phyloP scores from a whole-genome alignment of 2,113 vertebrate species.

The Halichoeres trimaculatus region DNA sequence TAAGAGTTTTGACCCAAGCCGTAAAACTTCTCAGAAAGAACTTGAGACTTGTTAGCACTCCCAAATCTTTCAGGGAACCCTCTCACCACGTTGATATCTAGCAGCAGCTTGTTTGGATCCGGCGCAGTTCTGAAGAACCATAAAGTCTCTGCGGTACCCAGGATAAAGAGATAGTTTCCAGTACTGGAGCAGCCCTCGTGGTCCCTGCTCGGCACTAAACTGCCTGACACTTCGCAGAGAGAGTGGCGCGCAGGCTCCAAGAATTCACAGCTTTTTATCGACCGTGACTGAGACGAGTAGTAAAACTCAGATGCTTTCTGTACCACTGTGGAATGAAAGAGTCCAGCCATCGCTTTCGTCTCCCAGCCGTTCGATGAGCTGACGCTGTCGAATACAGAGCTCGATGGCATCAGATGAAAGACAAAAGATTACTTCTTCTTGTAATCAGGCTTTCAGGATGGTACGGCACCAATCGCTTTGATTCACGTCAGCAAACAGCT shows the following conservation, averaged over 20 bases:
- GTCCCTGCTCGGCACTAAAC: constrained; percentile 76
- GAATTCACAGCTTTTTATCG: constrained; percentile 77
- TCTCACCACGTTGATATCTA: background rate
- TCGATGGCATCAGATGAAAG: constrained; percentile 33
- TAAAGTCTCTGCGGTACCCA: constrained; percentile 75
- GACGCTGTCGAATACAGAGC: constrained; percentile 45
- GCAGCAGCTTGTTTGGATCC: constrained; percentile 12
- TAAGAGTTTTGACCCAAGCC: background rate
- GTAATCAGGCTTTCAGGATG: too few species aligned
- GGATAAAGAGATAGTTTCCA: constrained; percentile 81
- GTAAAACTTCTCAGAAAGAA: background rate
- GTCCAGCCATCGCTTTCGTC: constrained; percentile 57
- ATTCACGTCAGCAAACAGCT: too few species aligned
- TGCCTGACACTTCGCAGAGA: constrained; percentile 75
- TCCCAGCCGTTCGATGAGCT: constrained; percentile 23
- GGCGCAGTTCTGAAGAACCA: constrained; percentile 47
- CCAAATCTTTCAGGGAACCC: background rate
- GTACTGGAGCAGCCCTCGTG: constrained; percentile 70
- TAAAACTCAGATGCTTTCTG: constrained; percentile 76
- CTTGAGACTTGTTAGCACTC: background rate
- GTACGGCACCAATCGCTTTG: too few species aligned
- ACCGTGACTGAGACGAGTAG: constrained; percentile 72
- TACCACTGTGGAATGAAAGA: constrained; percentile 70
- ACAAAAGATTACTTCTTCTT: background rate
- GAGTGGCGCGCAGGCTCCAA: constrained; percentile 61